Evolutionary conservation across 2,113 vertebrate genomes (phyloP), one percentile per base, ranked within the genome.

Genomic region (Acrocephalus kingi): DNA sequence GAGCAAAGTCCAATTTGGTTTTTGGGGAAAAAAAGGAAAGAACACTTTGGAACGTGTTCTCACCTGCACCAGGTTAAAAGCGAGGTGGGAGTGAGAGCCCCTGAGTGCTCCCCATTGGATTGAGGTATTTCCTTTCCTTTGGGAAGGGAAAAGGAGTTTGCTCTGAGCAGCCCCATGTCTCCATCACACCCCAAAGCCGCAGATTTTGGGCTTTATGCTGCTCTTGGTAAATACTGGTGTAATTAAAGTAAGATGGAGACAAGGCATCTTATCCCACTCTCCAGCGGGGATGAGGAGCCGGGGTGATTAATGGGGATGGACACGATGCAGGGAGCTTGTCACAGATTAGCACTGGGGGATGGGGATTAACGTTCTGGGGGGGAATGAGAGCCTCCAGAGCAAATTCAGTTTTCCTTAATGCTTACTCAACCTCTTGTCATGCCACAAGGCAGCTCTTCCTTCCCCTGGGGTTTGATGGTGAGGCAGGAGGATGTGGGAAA

Each of bases 91-190:
- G 2, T 15, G 83, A 41, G 54, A 63, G 33, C 9, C 43, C 35
- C 64, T 1, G 10, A 7, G 1, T 0, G 0, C 4, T 52, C 61
- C 31, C 20, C 49, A 7, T 11, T 30, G 49, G 31, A 1, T 2
- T 9, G 25, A 37, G 23, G 10, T 45, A 39, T 39, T 39, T 39
- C 37, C 37, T 39, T 39, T 39, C 33, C 19, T 5, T 7, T 17
- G n/a, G 37, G 39, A 58, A 35, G 51, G 11, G 11, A 49, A 59
- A 61, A 75, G 66, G 67, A 62, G 24, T 15, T 58, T 62, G 55
- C 10, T 58, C 2, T 0, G 4, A 49, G 74, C 23, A 68, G 72
- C 58, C 67, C 27, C 0, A 1, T 1, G 11, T 19, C 64, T 64
- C 72, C 21, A 13, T 61, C 55, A 4, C 55, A 12, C 51, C 45